Percentiles rank a stretch among this genome's conserved stretches.
phyloP scores from a whole-genome alignment of 2,797 vertebrate genomes.

The Sebastes nivosus region DNA sequence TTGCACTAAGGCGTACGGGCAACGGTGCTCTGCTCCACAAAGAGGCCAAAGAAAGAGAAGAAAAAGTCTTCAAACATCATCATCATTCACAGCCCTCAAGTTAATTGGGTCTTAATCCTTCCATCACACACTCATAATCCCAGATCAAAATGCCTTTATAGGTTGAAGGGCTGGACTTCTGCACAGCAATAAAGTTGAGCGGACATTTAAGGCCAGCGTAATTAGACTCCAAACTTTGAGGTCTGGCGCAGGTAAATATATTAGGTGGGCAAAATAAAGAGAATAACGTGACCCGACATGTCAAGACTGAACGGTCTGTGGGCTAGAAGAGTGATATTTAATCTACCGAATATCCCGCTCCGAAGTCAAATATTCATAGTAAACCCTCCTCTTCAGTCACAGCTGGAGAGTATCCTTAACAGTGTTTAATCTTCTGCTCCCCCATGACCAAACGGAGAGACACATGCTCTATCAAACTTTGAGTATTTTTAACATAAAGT shows the following conservation, averaged over 20 bases:
- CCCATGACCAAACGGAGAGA: conserved; percentile 6
- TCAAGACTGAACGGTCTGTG: neutral
- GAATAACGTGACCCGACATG: neutral
- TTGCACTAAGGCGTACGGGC: conserved; percentile 20
- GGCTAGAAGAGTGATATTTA: conserved; percentile 10
- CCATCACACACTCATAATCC: conserved; percentile 65
- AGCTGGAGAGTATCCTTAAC: conserved; percentile 27
- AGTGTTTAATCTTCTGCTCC: conserved; percentile 18
- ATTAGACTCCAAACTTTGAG: conserved; percentile 37
- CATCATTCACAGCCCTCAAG: conserved; percentile 46
- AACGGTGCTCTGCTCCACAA: neutral
- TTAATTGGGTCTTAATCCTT: conserved; percentile 69
- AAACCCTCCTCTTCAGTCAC: neutral
- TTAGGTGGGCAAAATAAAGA: conserved; percentile 23
- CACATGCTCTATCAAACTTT: conserved; percentile 32
- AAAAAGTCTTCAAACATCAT: conserved; percentile 53
- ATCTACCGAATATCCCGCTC: conserved; percentile 5
- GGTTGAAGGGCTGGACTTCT: conserved; percentile 45
- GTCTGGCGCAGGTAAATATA: conserved; percentile 19
- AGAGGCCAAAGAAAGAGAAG: conserved; percentile 41
- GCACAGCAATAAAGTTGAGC: conserved; percentile 29
- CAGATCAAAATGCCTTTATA: conserved; percentile 51
- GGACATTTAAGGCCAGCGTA: conserved; percentile 28
- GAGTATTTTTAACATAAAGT: conserved; percentile 32
- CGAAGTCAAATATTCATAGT: conserved; percentile 3